Evolutionary conservation across 2,888 invertebrate species (phyloP).

Genomic region (Iphiclides podalirius): DNA sequence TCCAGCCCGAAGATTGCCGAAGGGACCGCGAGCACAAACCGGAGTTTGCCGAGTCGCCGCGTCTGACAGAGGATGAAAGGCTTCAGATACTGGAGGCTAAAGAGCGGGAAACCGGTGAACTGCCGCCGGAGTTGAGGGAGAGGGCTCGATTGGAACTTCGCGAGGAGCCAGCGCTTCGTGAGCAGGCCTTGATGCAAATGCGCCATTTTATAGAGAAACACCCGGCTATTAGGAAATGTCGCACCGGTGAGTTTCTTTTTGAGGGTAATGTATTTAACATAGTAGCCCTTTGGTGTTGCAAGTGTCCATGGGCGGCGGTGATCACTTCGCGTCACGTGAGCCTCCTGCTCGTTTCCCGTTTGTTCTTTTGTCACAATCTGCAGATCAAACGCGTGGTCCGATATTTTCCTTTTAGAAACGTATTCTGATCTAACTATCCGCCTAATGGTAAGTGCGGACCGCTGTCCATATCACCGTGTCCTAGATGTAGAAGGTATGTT

Average conservation of each 20-base stretch:
- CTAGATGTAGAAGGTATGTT: too few species aligned
- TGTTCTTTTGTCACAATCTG: too few species aligned
- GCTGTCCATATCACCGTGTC: too few species aligned
- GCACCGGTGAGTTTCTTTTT: slow-evolving; percentile 82
- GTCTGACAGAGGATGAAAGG: slow-evolving; percentile 64
- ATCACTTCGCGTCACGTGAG: too few species aligned
- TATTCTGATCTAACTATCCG: too few species aligned
- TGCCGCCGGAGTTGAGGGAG: slow-evolving; percentile 79
- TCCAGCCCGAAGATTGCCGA: slow-evolving; percentile 64
- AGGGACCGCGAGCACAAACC: slow-evolving; percentile 58
- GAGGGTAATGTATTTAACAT: too few species aligned
- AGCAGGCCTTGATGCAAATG: slow-evolving; percentile 88
- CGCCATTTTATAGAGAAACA: slow-evolving; percentile 91
- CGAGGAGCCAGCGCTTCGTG: slow-evolving; percentile 87
- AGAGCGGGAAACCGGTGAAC: slow-evolving; percentile 65
- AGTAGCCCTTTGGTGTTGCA: too few species aligned
- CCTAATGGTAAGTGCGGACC: too few species aligned
- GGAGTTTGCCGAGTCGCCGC: slow-evolving; percentile 47
- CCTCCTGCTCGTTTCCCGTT: too few species aligned
- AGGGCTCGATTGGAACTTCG: slow-evolving; percentile 86
- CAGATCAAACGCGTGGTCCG: too few species aligned
- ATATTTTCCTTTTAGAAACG: too few species aligned
- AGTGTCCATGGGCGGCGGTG: too few species aligned
- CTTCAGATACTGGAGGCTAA: slow-evolving; percentile 52
- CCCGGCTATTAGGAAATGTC: slow-evolving; percentile 88